Conservation (phyloP, 2,797 vertebrate species). For the Carapus acus region DNA sequence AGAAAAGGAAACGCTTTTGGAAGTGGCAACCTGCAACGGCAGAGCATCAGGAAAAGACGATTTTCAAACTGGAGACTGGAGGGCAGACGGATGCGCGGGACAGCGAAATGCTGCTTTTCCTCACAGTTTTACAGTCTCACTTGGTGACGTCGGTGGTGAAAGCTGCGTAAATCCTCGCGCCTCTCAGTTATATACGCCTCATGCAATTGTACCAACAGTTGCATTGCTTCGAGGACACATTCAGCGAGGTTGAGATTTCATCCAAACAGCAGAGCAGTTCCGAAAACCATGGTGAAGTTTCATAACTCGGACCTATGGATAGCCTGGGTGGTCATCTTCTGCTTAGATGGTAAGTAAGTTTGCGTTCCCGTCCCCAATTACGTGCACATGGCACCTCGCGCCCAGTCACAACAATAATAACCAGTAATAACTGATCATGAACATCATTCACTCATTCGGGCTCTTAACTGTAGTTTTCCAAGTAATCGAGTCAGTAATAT, state of each 20-base stretch:
- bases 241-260: constrained; percentile 32
- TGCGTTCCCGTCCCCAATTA: background rate
- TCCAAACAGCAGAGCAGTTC: constrained; percentile 23
- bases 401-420: background rate
- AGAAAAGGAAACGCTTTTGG: constrained; percentile 29
- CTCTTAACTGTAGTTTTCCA: too few species aligned
- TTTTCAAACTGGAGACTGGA: background rate
- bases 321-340: constrained; percentile 74
- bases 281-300: constrained; percentile 74
- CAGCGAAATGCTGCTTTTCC: constrained; percentile 23
- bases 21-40: constrained; percentile 30
- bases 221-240: constrained; percentile 43
- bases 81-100: constrained; percentile 9
- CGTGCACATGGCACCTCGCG: background rate
- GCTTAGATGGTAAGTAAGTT: constrained; percentile 76
- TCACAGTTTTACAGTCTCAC: constrained; percentile 9
- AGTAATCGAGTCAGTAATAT: too few species aligned
- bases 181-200: too few species aligned
- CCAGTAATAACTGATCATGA: too few species aligned
- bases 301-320: constrained; percentile 80
- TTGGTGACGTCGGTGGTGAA: constrained; percentile 11
- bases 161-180: constrained; percentile 48
- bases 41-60: constrained; percentile 20
- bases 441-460: too few species aligned
- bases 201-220: constrained; percentile 24